phyloP scores from a whole-genome alignment of 2,113 vertebrate species.

The Perca schrenkii region DNA sequence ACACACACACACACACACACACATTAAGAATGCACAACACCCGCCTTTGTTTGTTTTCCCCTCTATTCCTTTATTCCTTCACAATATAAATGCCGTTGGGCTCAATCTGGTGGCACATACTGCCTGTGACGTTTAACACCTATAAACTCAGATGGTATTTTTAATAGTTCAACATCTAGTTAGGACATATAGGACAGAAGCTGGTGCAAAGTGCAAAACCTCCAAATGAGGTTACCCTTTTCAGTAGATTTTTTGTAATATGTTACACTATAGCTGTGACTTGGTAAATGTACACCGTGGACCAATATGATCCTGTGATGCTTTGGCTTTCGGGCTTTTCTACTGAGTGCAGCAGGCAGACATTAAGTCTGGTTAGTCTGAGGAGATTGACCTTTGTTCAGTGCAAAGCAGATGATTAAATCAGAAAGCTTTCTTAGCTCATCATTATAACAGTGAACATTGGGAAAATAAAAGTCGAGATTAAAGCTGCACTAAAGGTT shows the following conservation, averaged over 20 bases:
- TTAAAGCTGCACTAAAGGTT: conserved; percentile 47
- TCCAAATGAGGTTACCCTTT: neutral
- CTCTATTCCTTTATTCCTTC: too few species aligned
- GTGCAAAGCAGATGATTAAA: conserved; percentile 71
- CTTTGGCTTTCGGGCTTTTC: conserved; percentile 39
- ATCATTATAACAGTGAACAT: conserved; percentile 60
- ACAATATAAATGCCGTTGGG: too few species aligned
- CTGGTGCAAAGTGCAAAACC: conserved; percentile 4
- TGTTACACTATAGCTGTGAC: conserved; percentile 11
- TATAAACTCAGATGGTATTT: neutral
- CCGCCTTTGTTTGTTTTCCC: too few species aligned
- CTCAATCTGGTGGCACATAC: too few species aligned
- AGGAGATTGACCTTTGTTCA: conserved; percentile 75
- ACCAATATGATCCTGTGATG: conserved; percentile 10
- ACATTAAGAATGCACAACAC: too few species aligned
- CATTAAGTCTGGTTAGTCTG: conserved; percentile 59
- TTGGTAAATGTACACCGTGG: conserved; percentile 13
- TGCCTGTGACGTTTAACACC: conserved; percentile 23
- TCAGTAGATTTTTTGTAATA: neutral
- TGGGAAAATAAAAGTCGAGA: conserved; percentile 49
- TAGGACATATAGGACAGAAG: conserved; percentile 3
- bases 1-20: too few species aligned
- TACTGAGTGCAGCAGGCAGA: conserved; percentile 46
- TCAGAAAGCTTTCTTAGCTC: conserved; percentile 74
- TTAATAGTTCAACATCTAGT: conserved; percentile 1